phyloP scores from a whole-genome alignment of 2,797 vertebrate genomes.

The Enteromius anoplus region DNA sequence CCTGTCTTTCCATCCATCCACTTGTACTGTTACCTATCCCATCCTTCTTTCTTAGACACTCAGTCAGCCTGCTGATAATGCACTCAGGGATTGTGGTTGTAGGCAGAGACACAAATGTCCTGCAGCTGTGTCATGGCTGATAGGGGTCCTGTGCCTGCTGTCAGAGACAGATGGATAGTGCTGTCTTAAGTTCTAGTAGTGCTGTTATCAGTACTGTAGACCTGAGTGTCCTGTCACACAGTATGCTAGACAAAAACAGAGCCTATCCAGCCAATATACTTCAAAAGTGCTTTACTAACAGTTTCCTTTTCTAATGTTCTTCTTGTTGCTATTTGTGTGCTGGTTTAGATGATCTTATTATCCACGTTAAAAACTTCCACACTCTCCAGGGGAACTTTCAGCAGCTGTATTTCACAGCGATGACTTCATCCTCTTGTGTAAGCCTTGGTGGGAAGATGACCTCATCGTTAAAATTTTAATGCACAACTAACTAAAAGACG shows the following conservation, averaged over 20 bases:
- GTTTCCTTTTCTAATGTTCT: constrained; percentile 7
- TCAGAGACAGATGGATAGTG: constrained; percentile 42
- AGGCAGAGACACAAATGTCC: constrained; percentile 29
- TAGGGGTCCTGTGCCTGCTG: constrained; percentile 33
- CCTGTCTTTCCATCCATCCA: constrained; percentile 4
- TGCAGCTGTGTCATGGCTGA: constrained; percentile 31
- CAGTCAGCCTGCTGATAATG: constrained; percentile 17
- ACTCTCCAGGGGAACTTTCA: constrained; percentile 11
- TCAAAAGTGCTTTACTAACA: not conserved
- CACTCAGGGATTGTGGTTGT: constrained; percentile 26
- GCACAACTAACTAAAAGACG: constrained; percentile 15
- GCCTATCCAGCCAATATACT: not conserved
- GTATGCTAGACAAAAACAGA: constrained; percentile 30
- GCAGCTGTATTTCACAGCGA: constrained; percentile 10
- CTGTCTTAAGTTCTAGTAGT: constrained; percentile 35
- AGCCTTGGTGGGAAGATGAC: constrained; percentile 19
- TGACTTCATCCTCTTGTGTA: constrained; percentile 31
- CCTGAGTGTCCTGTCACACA: constrained; percentile 25
- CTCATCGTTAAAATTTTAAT: constrained; percentile 27
- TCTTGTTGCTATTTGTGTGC: constrained; percentile 1
- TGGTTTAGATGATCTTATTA: constrained; percentile 7
- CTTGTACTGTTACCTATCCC: not conserved
- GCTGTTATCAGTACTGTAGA: constrained; percentile 21
- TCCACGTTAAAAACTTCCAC: not conserved
- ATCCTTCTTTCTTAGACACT: constrained; percentile 4